Conservation (phyloP, 1,140 invertebrate genomes). For the Drosophila repletoides region DNA sequence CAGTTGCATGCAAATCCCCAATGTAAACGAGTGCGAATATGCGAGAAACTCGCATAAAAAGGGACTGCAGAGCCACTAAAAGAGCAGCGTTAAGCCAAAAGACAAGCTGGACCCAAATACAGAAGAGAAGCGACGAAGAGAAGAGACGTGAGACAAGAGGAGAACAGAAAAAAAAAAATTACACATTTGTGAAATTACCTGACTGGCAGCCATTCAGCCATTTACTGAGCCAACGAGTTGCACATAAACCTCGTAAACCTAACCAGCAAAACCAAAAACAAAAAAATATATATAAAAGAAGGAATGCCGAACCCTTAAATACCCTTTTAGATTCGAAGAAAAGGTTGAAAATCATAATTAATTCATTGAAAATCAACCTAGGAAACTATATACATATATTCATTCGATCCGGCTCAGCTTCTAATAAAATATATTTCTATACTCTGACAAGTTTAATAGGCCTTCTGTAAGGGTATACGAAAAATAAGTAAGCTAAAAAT, state of each 20-base stretch:
- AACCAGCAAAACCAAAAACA: not conserved
- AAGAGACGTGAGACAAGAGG: not conserved
- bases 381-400: too few species aligned
- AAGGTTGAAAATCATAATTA: too few species aligned
- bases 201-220: slow-evolving; percentile 43
- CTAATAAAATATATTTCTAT: too few species aligned
- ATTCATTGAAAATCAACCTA: too few species aligned
- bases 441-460: too few species aligned
- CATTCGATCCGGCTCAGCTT: too few species aligned
- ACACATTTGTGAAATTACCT: slow-evolving; percentile 74
- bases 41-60: slow-evolving; percentile 60
- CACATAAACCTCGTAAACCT: slow-evolving; percentile 25
- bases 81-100: slow-evolving; percentile 59
- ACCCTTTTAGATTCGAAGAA: too few species aligned
- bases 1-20: slow-evolving; percentile 66
- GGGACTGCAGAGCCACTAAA: slow-evolving; percentile 56
- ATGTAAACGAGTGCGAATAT: slow-evolving; percentile 66
- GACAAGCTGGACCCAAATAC: slow-evolving; percentile 50
- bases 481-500: not conserved
- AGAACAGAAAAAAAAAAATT: not conserved
- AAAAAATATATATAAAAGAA: too few species aligned
- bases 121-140: slow-evolving; percentile 13
- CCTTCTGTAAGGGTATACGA: too few species aligned
- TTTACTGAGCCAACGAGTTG: slow-evolving; percentile 31
- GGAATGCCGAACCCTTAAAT: too few species aligned